phyloP scores from a whole-genome alignment of 2,113 vertebrate species.

The Pimephales promelas region DNA sequence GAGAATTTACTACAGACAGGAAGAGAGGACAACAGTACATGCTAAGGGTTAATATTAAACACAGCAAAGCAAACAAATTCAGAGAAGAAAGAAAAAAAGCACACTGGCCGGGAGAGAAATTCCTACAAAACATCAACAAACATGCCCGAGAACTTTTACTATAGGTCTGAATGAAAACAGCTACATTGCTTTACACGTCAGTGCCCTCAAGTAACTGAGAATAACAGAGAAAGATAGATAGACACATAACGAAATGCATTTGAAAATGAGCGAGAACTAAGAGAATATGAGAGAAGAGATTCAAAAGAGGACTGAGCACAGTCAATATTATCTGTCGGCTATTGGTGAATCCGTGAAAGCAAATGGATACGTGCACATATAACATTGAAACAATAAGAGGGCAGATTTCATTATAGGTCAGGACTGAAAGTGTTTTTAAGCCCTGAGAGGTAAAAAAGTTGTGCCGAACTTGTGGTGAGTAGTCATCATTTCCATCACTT shows the following conservation, averaged over 20 bases:
- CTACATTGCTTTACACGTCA: not conserved
- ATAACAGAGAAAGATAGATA: slow-evolving; percentile 39
- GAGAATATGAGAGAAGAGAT: slow-evolving; percentile 55
- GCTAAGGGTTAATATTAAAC: not conserved
- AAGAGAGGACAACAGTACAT: not conserved
- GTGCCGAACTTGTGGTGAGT: not conserved
- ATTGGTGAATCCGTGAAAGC: not conserved
- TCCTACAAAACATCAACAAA: not conserved
- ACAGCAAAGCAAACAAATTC: not conserved
- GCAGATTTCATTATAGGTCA: not conserved
- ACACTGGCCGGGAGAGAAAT: not conserved
- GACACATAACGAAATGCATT: not conserved
- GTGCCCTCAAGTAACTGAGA: slow-evolving; percentile 37
- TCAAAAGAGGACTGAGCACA: not conserved
- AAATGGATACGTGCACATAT: not conserved
- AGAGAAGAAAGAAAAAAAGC: not conserved
- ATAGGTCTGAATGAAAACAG: not conserved
- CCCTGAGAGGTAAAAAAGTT: not conserved
- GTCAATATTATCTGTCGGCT: slow-evolving; percentile 8
- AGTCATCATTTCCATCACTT: not conserved
- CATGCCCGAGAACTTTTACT: not conserved
- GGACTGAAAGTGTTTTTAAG: not conserved
- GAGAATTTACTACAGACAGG: slow-evolving; percentile 19
- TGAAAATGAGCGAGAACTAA: slow-evolving; percentile 39
- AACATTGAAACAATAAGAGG: not conserved